Evolutionary conservation across 2,888 invertebrate species (phyloP).

Genomic region (Netelia inedita): DNA sequence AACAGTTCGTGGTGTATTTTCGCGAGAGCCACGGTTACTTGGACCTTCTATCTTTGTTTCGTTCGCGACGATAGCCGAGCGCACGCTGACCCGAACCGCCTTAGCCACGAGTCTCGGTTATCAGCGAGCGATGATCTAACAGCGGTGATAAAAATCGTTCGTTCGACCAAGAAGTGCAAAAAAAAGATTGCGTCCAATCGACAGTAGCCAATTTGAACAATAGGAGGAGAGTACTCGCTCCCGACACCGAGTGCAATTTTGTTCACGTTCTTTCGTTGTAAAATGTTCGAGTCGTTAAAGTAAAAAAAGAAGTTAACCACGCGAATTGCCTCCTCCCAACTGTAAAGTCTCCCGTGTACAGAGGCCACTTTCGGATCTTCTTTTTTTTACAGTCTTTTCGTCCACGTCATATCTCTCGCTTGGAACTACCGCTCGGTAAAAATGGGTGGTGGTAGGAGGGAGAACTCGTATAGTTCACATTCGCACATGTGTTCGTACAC

Average conservation of each 20-base stretch:
- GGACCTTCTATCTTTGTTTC: constrained; percentile 17
- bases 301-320: constrained; percentile 1
- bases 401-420: background rate
- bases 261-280: background rate
- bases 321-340: background rate
- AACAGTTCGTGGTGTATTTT: constrained; percentile 23
- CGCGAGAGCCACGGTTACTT: constrained; percentile 61
- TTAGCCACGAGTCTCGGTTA: background rate
- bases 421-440: background rate
- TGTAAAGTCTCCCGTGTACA: background rate
- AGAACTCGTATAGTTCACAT: constrained; percentile 18
- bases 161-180: background rate
- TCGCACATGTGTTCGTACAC: constrained; percentile 24
- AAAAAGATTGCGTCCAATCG: constrained; percentile 1
- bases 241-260: background rate
- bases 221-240: too few relatives aligned
- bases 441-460: background rate
- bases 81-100: background rate
- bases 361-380: background rate
- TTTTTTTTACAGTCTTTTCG: constrained; percentile 5
- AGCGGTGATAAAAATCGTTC: background rate
- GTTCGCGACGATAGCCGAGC: background rate
- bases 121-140: background rate
- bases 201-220: background rate
- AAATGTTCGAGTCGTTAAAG: background rate